Evolutionary conservation across 2,888 invertebrate species (phyloP).

Genomic region (Brenthis hecate): DNA sequence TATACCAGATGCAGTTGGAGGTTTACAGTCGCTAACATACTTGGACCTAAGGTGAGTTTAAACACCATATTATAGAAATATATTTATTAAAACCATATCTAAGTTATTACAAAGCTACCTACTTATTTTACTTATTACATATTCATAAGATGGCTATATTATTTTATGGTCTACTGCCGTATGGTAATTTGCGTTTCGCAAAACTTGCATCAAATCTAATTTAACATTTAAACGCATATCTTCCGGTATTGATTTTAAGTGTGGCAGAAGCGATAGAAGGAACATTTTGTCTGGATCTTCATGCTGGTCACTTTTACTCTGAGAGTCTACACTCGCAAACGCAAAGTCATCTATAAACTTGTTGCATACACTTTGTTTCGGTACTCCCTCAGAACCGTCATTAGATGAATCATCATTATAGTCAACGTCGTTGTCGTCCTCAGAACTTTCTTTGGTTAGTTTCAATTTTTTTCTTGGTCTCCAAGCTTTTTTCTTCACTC

Average conservation of each 20-base stretch:
- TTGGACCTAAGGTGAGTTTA: conserved; percentile 90
- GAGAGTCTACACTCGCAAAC: conserved; percentile 66
- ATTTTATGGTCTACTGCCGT: conserved; percentile 52
- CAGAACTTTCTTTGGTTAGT: conserved; percentile 55
- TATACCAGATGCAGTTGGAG: conserved; percentile 92
- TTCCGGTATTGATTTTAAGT: conserved; percentile 69
- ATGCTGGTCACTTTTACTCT: conserved; percentile 47
- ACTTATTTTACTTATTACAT: background rate
- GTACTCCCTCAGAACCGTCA: conserved; percentile 42
- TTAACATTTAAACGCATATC: conserved; percentile 65
- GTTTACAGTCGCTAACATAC: conserved; percentile 92
- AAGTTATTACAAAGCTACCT: background rate
- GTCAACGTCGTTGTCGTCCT: conserved; percentile 54
- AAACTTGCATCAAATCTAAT: conserved; percentile 73
- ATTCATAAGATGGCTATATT: conserved; percentile 29
- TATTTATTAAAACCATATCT: conserved; percentile 13
- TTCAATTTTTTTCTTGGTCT: conserved; percentile 55
- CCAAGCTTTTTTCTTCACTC: conserved; percentile 50
- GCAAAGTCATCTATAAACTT: conserved; percentile 57
- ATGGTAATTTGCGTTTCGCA: conserved; percentile 63
- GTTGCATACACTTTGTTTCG: conserved; percentile 29
- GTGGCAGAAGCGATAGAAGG: conserved; percentile 68
- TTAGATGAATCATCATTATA: conserved; percentile 48
- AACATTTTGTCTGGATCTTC: conserved; percentile 73
- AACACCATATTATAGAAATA: conserved; percentile 1